Conservation (phyloP, 2,113 vertebrate genomes). For the Halichoerus grypus region DNA sequence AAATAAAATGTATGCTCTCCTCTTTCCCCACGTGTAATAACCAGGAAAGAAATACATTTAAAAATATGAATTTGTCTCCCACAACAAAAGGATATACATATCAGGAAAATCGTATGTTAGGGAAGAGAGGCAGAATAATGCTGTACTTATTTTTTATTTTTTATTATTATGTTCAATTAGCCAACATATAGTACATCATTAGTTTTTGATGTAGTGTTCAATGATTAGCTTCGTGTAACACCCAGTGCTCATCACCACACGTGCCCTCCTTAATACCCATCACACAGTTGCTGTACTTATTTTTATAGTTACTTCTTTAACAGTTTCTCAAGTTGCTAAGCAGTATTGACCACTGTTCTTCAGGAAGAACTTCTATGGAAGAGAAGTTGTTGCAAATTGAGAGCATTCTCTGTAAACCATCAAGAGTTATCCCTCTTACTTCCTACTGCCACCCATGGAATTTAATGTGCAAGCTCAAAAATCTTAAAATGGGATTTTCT, state of each 20-base stretch:
- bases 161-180: not conserved
- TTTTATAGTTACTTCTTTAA: not conserved
- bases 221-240: not conserved
- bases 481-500: not conserved
- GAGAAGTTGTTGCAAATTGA: not conserved
- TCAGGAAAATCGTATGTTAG: not conserved
- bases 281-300: not conserved
- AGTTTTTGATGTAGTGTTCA: not conserved
- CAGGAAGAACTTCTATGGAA: not conserved
- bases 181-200: not conserved
- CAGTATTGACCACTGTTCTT: not conserved
- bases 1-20: not conserved
- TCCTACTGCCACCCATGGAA: not conserved
- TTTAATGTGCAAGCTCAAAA: not conserved
- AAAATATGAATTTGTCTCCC: constrained; percentile 49
- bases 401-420: not conserved
- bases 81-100: not conserved
- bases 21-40: constrained; percentile 52
- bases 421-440: not conserved
- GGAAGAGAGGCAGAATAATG: not conserved
- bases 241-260: not conserved
- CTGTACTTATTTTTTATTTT: not conserved
- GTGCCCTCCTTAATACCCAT: not conserved
- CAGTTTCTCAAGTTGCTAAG: constrained; percentile 17
- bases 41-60: constrained; percentile 61